Percentiles rank a stretch among this genome's conserved stretches.
Conservation (phyloP, 1,140 invertebrate species). For the Tetramorium parvispinum region DNA sequence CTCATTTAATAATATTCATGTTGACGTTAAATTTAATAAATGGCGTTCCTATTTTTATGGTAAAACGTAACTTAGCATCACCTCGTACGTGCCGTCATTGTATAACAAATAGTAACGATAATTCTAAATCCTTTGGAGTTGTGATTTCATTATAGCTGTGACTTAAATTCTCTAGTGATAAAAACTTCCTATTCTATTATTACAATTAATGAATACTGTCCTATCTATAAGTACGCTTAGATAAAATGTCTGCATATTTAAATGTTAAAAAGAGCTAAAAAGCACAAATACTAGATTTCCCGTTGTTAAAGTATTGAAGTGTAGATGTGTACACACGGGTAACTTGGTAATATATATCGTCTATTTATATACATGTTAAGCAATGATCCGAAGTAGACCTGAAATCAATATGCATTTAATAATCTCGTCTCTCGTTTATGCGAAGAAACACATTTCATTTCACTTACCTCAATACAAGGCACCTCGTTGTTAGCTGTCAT, state of each 20-base stretch:
- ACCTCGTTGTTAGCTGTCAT: constrained; percentile 83
- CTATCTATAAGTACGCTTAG: constrained; percentile 83
- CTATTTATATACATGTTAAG: constrained; percentile 68
- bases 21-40: constrained; percentile 17
- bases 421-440: not conserved
- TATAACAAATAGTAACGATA: constrained; percentile 81
- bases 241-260: constrained; percentile 66
- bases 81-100: constrained; percentile 61
- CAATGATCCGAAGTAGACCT: constrained; percentile 60
- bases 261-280: constrained; percentile 75
- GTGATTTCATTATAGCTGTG: constrained; percentile 77
- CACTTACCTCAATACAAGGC: constrained; percentile 63
- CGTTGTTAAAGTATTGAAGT: constrained; percentile 59
- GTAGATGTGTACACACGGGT: constrained; percentile 67
- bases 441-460: not conserved
- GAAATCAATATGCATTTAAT: constrained; percentile 16
- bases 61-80: constrained; percentile 68
- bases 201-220: constrained; percentile 83
- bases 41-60: not conserved
- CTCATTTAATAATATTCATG: constrained; percentile 16
- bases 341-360: constrained; percentile 66
- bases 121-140: constrained; percentile 84
- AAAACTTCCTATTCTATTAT: constrained; percentile 59
- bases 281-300: constrained; percentile 73
- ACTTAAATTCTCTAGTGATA: constrained; percentile 73